Evolutionary conservation across 2,797 vertebrate genomes (phyloP).

Genomic region (Bufotes viridis): DNA sequence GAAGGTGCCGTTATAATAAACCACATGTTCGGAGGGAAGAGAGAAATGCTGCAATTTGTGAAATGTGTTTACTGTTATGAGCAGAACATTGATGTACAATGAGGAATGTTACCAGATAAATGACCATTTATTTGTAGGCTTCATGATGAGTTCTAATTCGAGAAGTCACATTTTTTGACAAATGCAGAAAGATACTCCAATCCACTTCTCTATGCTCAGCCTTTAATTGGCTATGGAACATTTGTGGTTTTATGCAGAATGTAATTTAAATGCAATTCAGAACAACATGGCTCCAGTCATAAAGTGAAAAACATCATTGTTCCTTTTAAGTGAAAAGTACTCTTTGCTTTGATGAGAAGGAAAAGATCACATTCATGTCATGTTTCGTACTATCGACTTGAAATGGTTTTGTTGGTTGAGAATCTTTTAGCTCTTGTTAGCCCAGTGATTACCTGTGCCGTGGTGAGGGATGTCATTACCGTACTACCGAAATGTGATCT

Average conservation of each 20-base stretch:
- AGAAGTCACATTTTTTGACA: slow-evolving; percentile 39
- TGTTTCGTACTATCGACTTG: neutral
- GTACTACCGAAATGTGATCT: neutral
- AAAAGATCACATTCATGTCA: neutral
- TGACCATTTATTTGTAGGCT: slow-evolving; percentile 31
- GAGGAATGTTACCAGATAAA: slow-evolving; percentile 54
- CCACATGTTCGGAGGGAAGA: slow-evolving; percentile 60
- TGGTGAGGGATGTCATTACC: neutral
- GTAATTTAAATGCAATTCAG: slow-evolving; percentile 32
- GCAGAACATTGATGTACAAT: slow-evolving; percentile 48
- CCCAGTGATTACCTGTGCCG: neutral
- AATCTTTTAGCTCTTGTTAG: neutral
- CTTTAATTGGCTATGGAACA: slow-evolving; percentile 36
- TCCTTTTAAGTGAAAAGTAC: neutral
- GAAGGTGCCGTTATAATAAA: slow-evolving; percentile 58
- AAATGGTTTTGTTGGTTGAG: too few species aligned
- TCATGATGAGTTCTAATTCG: slow-evolving; percentile 52
- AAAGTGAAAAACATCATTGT: slow-evolving; percentile 6
- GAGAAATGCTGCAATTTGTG: slow-evolving; percentile 53
- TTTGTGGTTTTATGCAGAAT: slow-evolving; percentile 29
- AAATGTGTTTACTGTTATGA: slow-evolving; percentile 58
- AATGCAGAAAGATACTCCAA: slow-evolving; percentile 28
- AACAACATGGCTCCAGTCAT: slow-evolving; percentile 10
- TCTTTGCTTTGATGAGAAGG: neutral
- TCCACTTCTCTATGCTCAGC: slow-evolving; percentile 16